These are phyloP conservation scores for Chiloscyllium plagiosum DNA, from an alignment of 2,113 vertebrate genomes.

Conservation along the genomic window DNA sequence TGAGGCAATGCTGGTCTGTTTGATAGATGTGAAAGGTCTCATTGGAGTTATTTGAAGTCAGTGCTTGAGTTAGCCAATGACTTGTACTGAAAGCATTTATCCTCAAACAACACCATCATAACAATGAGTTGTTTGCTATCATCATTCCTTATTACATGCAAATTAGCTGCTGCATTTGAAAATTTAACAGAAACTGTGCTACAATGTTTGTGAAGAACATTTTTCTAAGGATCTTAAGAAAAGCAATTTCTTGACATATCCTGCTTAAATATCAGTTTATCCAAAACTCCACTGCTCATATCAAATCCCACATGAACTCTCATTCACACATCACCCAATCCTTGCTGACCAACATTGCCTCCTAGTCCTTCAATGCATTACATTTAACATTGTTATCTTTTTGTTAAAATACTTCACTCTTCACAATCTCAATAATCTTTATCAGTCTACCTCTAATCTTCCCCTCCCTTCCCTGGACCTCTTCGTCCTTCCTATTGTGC, in stretches of 20 bases:
- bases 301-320: not conserved
- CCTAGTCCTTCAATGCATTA: not conserved
- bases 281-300: not conserved
- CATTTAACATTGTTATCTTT: not conserved
- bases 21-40: not conserved
- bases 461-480: not conserved
- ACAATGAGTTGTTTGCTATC: not conserved
- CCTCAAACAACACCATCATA: not conserved
- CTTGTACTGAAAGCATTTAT: not conserved
- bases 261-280: not conserved
- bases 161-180: not conserved
- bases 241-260: not conserved
- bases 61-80: not conserved
- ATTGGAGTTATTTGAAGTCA: not conserved
- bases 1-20: not conserved
- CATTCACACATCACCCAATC: not conserved
- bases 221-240: not conserved
- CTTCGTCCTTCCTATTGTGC: not conserved
- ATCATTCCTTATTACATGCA: not conserved
- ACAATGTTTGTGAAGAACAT: not conserved
- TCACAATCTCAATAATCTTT: not conserved
- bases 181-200: not conserved
- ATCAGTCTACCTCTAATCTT: not conserved
- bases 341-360: not conserved
- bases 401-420: not conserved